phyloP scores from a whole-genome alignment of 2,113 vertebrate genomes.

The Eupsittula cactorum region DNA sequence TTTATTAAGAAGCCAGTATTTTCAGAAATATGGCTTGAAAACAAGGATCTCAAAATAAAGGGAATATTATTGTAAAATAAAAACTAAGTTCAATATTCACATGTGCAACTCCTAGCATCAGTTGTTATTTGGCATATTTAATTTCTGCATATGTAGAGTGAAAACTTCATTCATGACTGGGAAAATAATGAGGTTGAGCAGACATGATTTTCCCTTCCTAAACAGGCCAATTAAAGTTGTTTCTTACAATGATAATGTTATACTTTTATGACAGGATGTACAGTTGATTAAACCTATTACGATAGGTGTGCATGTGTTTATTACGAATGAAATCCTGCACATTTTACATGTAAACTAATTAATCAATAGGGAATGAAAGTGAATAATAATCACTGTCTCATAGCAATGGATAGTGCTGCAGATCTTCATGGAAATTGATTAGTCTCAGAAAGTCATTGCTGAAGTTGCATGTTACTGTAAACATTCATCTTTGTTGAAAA shows the following conservation, averaged over 20 bases:
- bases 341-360: not conserved
- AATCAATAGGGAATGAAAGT: not conserved
- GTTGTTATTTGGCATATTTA: slow-evolving; percentile 56
- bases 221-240: slow-evolving; percentile 45
- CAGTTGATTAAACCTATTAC: slow-evolving; percentile 48
- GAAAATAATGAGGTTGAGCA: slow-evolving; percentile 57
- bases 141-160: slow-evolving; percentile 46
- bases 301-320: not conserved
- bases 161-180: slow-evolving; percentile 59
- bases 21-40: slow-evolving; percentile 68
- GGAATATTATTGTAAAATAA: slow-evolving; percentile 63
- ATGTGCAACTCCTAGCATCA: slow-evolving; percentile 49
- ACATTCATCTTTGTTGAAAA: not conserved
- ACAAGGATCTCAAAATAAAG: slow-evolving; percentile 52
- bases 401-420: not conserved
- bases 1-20: slow-evolving; percentile 71
- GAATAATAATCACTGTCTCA: not conserved
- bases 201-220: slow-evolving; percentile 39
- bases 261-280: slow-evolving; percentile 40
- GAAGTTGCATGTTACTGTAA: not conserved
- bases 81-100: slow-evolving; percentile 55
- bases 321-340: not conserved
- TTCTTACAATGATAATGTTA: slow-evolving; percentile 47
- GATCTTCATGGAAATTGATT: not conserved
- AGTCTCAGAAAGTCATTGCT: not conserved